Conservation (phyloP, 1,140 invertebrate species). For the Meloidogyne exigua region DNA sequence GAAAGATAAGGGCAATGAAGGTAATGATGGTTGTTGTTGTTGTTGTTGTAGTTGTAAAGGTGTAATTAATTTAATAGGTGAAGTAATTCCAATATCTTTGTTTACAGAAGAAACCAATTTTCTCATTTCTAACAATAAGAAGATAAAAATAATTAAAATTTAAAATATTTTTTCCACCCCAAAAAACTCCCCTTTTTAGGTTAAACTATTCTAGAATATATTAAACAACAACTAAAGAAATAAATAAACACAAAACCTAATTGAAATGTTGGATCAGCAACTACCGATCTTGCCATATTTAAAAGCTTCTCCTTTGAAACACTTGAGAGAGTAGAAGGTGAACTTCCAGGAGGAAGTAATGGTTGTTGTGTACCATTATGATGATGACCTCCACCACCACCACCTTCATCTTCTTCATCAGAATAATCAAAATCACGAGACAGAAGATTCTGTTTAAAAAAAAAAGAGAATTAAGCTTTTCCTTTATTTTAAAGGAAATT, state of each 20-base stretch:
- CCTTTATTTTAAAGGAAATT: too few relatives aligned
- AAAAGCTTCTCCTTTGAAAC: slow-evolving; percentile 14
- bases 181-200: too few relatives aligned
- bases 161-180: too few relatives aligned
- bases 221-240: too few relatives aligned
- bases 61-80: background rate
- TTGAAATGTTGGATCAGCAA: slow-evolving; percentile 12
- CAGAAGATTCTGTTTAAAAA: slow-evolving; percentile 55
- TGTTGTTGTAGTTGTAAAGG: slow-evolving; percentile 12
- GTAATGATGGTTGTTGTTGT: too few relatives aligned
- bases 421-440: slow-evolving; percentile 51
- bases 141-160: too few relatives aligned
- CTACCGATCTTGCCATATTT: background rate
- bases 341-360: background rate
- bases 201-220: too few relatives aligned
- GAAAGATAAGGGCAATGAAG: too few relatives aligned
- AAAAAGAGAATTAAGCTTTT: background rate
- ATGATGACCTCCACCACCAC: slow-evolving; percentile 20
- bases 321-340: slow-evolving; percentile 9
- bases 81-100: background rate
- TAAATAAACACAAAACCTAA: background rate
- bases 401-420: slow-evolving; percentile 49
- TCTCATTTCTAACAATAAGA: slow-evolving; percentile 4
- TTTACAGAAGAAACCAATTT: background rate
- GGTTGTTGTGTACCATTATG: background rate